Base-by-base conservation (phyloP, 2,888 invertebrate species). In the Scaptomyza tumidula region DNA sequence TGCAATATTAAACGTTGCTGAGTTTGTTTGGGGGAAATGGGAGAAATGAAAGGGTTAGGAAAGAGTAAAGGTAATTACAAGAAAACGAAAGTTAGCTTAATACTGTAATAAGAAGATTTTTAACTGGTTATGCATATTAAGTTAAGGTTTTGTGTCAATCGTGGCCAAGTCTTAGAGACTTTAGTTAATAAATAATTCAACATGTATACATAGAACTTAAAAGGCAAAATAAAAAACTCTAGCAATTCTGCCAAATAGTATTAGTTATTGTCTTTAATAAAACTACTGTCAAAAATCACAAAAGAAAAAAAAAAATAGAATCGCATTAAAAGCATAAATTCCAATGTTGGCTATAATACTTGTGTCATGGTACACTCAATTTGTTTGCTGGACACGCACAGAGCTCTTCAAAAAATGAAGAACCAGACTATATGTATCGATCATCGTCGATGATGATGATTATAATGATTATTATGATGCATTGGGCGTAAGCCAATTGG, bases 361-460 rank as follows among this genome's bases (percentile, higher is more conserved):
- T 13, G 55, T 56, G 46, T 48, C 11, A 3, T 10, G 45, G 14
- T 48, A 39, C 16, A 39, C 16, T 75, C 58, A 37, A 69, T 80
- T 86, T 61, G 60, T 24, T 62, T 72, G 79, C 86, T 67, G 76
- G 49, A 79, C 80, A 80, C 80, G 70, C 60, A 74, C 67, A n/a
- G 11, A 9, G 33, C n/a, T 33, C 66, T 41, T 50, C 27, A 39
- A 58, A 61, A 58, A 64, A 58, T 53, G 60, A 43, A 27, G 58
- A 43, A 27, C 14, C 37, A n/a, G 11, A 37, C n/a, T 52, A 11
- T 5, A 52, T 52, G 35, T 52, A 52, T 52, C 16, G 16, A 24
- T 35, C 13, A 46, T 31, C 14, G 16, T 24, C 24, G 52, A 53
- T 45, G 29, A 48, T 19, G 37, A 50, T 43, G 49, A 57, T 45